Percentiles rank a stretch among this genome's conserved stretches.
phyloP scores from a whole-genome alignment of 35 echinoderm and acorn worm genomes.

The Heliocidaris erythrogramma region DNA sequence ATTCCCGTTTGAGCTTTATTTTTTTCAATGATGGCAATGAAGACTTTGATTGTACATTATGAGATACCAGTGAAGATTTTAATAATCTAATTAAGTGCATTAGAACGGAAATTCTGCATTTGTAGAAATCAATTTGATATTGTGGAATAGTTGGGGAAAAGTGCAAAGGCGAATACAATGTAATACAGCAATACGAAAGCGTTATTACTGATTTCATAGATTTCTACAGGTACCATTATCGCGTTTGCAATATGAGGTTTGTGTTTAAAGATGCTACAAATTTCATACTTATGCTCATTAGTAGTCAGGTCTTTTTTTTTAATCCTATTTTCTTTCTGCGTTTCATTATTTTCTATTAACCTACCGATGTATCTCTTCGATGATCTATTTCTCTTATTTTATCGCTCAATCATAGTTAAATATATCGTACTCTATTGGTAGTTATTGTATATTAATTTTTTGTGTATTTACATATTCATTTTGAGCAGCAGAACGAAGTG shows the following conservation, averaged over 20 bases:
- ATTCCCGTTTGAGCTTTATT: no score
- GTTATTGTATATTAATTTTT: background rate
- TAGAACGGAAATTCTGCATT: background rate
- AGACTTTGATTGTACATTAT: no score
- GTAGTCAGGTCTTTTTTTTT: background rate
- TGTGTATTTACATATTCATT: background rate
- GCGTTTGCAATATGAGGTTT: background rate
- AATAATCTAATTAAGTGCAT: no score
- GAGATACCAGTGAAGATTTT: no score
- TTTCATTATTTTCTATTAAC: background rate
- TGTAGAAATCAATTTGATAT: background rate
- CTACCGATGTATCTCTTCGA: background rate
- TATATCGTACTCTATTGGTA: background rate
- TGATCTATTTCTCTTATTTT: background rate
- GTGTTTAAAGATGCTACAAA: background rate
- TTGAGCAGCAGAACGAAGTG: background rate
- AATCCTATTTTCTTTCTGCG: background rate
- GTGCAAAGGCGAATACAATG: slow-evolving; percentile 2
- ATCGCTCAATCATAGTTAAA: background rate
- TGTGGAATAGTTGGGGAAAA: background rate
- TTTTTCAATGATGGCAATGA: no score
- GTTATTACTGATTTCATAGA: background rate
- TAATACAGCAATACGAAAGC: background rate
- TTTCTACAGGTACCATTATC: background rate
- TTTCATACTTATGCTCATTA: background rate